Conservation (phyloP, 2,888 invertebrate genomes). For the Pseudeuparius sepicola region DNA sequence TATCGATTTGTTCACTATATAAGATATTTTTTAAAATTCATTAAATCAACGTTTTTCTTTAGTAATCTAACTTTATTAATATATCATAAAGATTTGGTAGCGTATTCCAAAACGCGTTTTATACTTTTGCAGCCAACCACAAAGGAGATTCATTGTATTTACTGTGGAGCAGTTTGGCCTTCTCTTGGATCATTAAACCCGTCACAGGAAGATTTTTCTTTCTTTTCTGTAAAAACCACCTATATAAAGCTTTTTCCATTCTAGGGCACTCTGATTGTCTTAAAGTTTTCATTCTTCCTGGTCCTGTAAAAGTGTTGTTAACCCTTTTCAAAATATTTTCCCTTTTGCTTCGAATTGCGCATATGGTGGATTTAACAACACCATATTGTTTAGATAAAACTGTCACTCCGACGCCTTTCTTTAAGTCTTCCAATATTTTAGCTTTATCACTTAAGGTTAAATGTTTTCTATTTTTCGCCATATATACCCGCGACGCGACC, state of each 20-base stretch:
- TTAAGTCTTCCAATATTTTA: background rate
- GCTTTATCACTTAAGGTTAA: background rate
- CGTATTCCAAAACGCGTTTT: no score
- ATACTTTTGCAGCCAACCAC: no score
- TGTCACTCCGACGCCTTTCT: no score
- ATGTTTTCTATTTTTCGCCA: background rate
- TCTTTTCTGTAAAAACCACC: constrained; percentile 10
- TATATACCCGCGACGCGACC: no score
- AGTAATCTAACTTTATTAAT: no score
- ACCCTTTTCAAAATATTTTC: no score
- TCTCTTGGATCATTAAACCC: constrained; percentile 8
- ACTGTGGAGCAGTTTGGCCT: constrained; percentile 6
- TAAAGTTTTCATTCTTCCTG: constrained; percentile 6
- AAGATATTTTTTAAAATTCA: no score
- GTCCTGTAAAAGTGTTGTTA: constrained; percentile 11
- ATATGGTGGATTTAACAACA: constrained; percentile 4
- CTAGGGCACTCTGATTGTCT: constrained; percentile 1
- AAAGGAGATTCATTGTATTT: constrained; percentile 1
- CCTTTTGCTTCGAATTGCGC: constrained; percentile 20
- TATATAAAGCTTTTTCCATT: constrained; percentile 6
- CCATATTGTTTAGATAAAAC: constrained; percentile 3
- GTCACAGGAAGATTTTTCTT: constrained; percentile 7
- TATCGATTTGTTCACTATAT: no score
- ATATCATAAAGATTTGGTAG: no score
- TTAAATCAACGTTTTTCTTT: no score